Evolutionary conservation across 2,113 vertebrate species (phyloP).

Genomic region (Haplochromis vanheusdeni): DNA sequence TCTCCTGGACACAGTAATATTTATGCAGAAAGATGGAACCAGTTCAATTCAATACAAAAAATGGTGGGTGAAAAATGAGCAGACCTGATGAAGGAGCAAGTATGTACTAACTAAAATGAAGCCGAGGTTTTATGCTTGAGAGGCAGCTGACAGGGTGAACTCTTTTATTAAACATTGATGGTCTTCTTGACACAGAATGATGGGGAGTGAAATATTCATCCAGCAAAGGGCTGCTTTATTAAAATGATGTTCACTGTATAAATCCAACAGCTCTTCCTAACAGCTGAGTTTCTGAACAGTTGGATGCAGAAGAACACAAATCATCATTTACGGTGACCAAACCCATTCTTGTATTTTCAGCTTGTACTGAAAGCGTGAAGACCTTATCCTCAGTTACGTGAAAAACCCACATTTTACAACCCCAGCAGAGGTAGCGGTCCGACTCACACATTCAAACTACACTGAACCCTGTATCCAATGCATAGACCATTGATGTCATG

Average conservation of each 20-base stretch:
- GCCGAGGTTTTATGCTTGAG: not conserved
- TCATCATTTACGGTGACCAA: not conserved
- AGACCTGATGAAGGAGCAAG: not conserved
- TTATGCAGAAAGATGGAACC: not conserved
- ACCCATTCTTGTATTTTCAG: too few species aligned
- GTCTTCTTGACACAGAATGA: not conserved
- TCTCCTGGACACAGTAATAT: rapidly evolving
- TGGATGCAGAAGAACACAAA: not conserved
- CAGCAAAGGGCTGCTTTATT: not conserved
- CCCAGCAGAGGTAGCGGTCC: too few species aligned
- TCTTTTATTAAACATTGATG: not conserved
- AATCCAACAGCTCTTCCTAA: not conserved
- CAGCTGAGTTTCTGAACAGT: not conserved
- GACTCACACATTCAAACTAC: not conserved
- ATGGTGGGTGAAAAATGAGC: not conserved
- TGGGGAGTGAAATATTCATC: not conserved
- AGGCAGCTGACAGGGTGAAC: not conserved
- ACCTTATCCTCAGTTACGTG: too few species aligned
- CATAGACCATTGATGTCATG: not conserved
- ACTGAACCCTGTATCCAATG: not conserved
- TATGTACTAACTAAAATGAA: not conserved
- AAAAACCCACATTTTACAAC: too few species aligned
- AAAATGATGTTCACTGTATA: not conserved
- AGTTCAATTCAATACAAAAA: not conserved
- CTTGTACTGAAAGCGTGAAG: too few species aligned